phyloP scores from a whole-genome alignment of 2,113 vertebrate genomes.

The Odocoileus hemionus region DNA sequence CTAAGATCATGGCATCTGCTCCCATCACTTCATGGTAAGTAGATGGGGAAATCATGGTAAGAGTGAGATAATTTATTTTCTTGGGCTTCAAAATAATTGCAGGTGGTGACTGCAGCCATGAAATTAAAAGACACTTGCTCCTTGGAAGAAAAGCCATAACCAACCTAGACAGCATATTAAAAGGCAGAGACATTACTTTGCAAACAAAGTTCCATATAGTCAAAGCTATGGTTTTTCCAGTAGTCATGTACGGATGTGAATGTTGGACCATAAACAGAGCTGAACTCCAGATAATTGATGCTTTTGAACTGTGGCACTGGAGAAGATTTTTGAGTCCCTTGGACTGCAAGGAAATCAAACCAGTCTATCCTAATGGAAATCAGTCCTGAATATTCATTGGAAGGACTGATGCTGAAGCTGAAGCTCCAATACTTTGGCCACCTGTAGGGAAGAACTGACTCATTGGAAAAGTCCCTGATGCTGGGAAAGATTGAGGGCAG shows the following conservation, averaged over 20 bases:
- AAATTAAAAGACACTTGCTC: not conserved
- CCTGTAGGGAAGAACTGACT: not conserved
- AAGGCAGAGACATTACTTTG: not conserved
- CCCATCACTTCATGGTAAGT: not conserved
- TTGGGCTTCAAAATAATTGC: not conserved
- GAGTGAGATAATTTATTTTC: not conserved
- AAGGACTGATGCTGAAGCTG: not conserved
- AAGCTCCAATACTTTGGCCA: not conserved
- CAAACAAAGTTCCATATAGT: not conserved
- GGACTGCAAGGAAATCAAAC: not conserved
- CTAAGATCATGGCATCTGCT: not conserved
- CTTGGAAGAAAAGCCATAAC: not conserved
- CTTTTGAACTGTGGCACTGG: not conserved
- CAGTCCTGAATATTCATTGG: not conserved
- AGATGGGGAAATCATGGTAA: not conserved
- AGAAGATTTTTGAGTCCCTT: not conserved
- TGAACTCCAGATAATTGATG: not conserved
- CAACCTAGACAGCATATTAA: not conserved
- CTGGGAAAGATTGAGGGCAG: not conserved
- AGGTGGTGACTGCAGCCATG: not conserved
- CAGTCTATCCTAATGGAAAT: not conserved
- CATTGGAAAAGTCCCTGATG: not conserved
- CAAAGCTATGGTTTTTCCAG: not conserved
- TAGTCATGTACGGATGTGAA: fast-evolving
- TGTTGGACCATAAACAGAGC: not conserved